phyloP scores from a whole-genome alignment of 2,113 vertebrate genomes.

The Xiphophorus maculatus region DNA sequence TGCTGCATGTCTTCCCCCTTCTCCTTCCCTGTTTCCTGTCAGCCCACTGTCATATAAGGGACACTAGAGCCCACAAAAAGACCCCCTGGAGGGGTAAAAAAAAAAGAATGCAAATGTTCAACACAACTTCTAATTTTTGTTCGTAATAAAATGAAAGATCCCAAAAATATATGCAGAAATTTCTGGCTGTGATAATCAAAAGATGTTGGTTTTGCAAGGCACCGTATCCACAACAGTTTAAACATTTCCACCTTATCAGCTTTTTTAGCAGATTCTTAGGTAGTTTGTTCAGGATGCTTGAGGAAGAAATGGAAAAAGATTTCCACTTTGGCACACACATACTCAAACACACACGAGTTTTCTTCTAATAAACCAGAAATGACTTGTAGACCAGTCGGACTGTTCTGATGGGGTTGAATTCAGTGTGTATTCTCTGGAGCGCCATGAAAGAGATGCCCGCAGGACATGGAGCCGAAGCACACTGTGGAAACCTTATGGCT shows the following conservation, averaged over 20 bases:
- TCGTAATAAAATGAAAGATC: not conserved
- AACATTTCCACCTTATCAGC: not conserved
- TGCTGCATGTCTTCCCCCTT: no score
- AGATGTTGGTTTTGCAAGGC: no score
- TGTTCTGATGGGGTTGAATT: constrained; percentile 52
- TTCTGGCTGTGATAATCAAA: not conserved
- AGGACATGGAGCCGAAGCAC: constrained; percentile 48
- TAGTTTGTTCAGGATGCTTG: constrained; percentile 38
- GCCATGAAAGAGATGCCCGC: constrained; percentile 59
- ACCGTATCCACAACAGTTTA: no score
- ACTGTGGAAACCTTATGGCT: constrained; percentile 49
- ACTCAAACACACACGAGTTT: constrained; percentile 8
- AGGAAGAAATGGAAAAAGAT: constrained; percentile 41
- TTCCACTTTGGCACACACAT: not conserved
- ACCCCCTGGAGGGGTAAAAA: no score
- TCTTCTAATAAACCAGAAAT: constrained; percentile 55
- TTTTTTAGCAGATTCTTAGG: not conserved
- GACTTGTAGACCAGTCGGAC: constrained; percentile 42
- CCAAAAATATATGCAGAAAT: not conserved
- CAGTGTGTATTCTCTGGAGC: constrained; percentile 52
- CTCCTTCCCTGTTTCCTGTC: no score
- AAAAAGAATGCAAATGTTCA: not conserved
- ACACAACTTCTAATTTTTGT: not conserved
- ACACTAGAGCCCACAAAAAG: no score
- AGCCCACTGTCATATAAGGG: no score